Base-by-base conservation (phyloP, 2,888 invertebrate genomes). In the Dolichomitus sp. region DNA sequence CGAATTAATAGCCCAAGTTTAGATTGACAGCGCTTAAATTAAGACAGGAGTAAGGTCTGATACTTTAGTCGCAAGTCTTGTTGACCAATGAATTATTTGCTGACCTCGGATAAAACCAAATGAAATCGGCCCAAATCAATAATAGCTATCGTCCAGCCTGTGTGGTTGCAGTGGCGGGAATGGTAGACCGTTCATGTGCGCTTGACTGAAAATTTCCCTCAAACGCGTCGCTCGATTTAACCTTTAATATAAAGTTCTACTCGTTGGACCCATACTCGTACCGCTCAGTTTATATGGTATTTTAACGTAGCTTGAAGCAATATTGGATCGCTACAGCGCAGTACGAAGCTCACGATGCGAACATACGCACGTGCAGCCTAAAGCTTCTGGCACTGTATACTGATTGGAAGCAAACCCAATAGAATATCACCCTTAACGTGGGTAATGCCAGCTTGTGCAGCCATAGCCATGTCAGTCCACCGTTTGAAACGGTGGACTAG, bases 301-400 rank as follows among this genome's bases (percentile, higher is more conserved):
- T 81, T 72, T 59, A 76, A 72, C 72, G 75, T 72, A 42, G 76
- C 70, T 81, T 17, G 59, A 72, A 76, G 81, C 81, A 72, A 80
- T 80, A 81, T 72, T 72, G 81, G 70, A 72, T 66, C 50, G 48
- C 5, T 14, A 14, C 30, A 37, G 50, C 48, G 33, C 48, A 37
- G 54, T 42, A 19, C 37, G 52, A 45, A 59, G 27, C 40, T 70
- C 50, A 50, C 52, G 66, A 11, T 50, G 54, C 45, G 74, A 42
- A 42, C 52, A 30, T 40, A 63, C 68, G 74, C 68, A 63, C 37
- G 59, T 61, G 61, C 54, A 52, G 45, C 52, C 65, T 45, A 61
- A 33, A 33, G 33, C 59, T 33, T 30, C n/a, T 11, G 7, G 0
- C 59, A n/a, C n/a, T 57, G 30, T 30, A 57, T 30, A 57, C 27